Evolutionary conservation across 37 sponge, comb jelly and placozoan genomes (phyloP), one percentile per base, ranked within the genome.

Genomic region (Eunapius fragilis): DNA sequence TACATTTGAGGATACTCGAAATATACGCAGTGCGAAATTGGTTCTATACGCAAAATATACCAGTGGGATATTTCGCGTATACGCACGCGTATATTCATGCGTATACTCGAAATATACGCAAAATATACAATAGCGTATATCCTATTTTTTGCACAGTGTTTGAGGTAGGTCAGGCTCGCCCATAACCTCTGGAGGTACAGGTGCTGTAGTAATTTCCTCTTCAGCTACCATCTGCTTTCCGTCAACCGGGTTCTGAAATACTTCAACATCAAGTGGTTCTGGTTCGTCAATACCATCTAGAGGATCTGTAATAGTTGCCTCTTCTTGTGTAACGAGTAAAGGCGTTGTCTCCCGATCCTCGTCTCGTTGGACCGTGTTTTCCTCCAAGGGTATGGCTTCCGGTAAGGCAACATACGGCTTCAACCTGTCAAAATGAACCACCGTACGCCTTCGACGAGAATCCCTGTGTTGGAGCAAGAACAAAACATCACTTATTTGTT

Each of bases 381-480:
- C 58, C 58, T 58, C 58, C 58, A 58, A 58, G 58, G 58, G 58
- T 17, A 19, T 58, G 58, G 58, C 58, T 58, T 58, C 58, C 22
- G 58, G 58, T 58, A 58, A 19, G 14, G 58, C 14, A 17, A 58
- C 58, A 72, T 17, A 72, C 11, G 73, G 73, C 31, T 72, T 72
- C 31, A 72, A 32, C 1, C 73, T 30, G n/a, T 72, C 31, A 32
- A 72, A 72, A 32, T 72, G 73, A 30, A 72, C 30, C 31, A 72
- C 73, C 10, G 31, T 32, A 72, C 73, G 73, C 30, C 73, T 30
- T 72, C 73, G 73, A 72, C 58, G 58, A 58, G 58, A 58, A 19
- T 58, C 58, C 58, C 58, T 58, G 58, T 58, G 58, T 58, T 58
- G 58, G 14, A 58, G 58, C 22, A 58, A 58, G 17, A 58, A 58